Evolutionary conservation across 2,888 invertebrate genomes (phyloP), one percentile per base, ranked within the genome.

Genomic region (Troglohyphantes excavatus): DNA sequence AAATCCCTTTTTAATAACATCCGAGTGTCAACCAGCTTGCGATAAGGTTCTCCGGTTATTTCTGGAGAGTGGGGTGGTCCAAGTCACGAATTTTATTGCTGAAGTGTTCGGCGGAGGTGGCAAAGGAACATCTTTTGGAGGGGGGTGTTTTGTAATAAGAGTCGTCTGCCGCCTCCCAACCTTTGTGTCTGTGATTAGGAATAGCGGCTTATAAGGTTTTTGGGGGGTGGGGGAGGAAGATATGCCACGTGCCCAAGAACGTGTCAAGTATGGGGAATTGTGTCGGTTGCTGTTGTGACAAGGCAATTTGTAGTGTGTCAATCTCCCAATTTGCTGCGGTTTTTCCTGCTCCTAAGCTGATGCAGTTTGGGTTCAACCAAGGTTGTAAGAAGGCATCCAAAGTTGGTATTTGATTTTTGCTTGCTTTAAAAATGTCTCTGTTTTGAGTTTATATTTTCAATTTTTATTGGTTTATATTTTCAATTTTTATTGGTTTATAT

Each of bases 1-100:
- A 89, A 89, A 89, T 89, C 88, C 88, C 82, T 89, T 89, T 89
- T 89, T 89, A 89, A 89, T 89, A 89, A 89, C 88, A 89, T 89
- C 88, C 82, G 82, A 76, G 82, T 82, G 82, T 76, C 76, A 53
- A 65, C 75, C 46, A 26, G 33, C 59, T 76, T 61, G 88, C 67
- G 88, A 89, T 89, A 89, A 89, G 82, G 76, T 59, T n/a, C n/a
- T 13, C 81, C 17, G 70, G 21, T 72, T n/a, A 59, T n/a, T n/a
- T 39, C 17, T 11, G 65, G 53, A 33, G 43, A 59, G 67, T 13
- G 27, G 23, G 61, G 6, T 21, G 63, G 68, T n/a, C n/a, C n/a
- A 68, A 43, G 72, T 59, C 33, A 29, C 33, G 63, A 59, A 19
- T 59, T 78, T 86, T 86, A 70, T 70, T 70, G 46, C 26, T n/a